Base-by-base conservation (phyloP, 2,797 vertebrate species). In the Oreochromis mossambicus region DNA sequence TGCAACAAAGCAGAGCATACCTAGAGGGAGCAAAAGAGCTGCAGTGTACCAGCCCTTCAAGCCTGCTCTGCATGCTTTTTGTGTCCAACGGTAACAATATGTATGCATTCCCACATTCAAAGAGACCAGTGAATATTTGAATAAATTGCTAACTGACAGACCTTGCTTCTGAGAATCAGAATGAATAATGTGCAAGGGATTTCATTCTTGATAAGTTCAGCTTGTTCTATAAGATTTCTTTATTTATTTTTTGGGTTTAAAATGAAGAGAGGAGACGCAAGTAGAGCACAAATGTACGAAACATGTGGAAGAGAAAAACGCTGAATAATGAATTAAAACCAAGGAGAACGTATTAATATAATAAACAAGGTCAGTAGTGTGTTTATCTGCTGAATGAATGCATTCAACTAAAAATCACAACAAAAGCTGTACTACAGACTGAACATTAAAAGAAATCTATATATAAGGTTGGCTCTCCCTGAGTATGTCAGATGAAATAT, bases 51-150 rank as follows among this genome's bases (percentile, higher is more conserved):
- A 66, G 79, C 80, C 75, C 89, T 85, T 79, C 32, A 84, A 89
- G 81, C 73, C 79, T 86, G 76, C 90, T 94, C 85, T 86, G 88
- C 89, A 91, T 87, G 91, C 87, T 80, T 84, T 91, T 90, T 90
- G 81, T 86, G 87, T 92, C 84, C 77, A 19, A 77, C 21, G 26
- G 79, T 84, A 90, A 93, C 88, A 86, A 88, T 91, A 88, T 92
- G 89, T 86, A 88, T 93, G 88, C 88, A 80, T 93, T 94, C 88
- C 90, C 85, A 87, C 88, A 92, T 95, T 95, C 93, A 95, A 94
- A 95, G 90, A 88, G 77, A 82, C 87, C 79, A 43, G 88, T 90
- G 91, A 94, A 94, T 94, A 93, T 92, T 93, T 94, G 92, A 96
- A 96, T 92, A 90, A 88, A 90, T 91, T 90, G 83, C 81, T 82